Base-by-base conservation (phyloP, 2,888 invertebrate species). In the Geotrupes spiniger region DNA sequence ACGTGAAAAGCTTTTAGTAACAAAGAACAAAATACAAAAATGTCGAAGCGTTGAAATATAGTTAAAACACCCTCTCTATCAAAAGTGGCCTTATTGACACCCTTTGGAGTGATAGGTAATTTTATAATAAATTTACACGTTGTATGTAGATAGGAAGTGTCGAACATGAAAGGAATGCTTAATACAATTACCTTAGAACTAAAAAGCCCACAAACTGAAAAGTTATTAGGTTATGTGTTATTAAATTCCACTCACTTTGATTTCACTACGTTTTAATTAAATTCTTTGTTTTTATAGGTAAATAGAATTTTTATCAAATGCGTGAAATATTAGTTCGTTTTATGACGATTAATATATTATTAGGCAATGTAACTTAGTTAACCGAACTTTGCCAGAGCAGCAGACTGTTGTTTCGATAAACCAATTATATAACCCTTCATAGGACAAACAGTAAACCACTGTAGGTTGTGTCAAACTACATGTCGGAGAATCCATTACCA, bases 101-200 rank as follows among this genome's bases (percentile, higher is more conserved):
- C 66, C 65, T 66, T 63, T 66, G 63, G 65, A 45, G 48, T 37
- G 49, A 63, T 63, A 64, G 59, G 56, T 66, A 68, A 69, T 68
- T 66, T 65, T 62, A 66, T 69, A 68, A 68, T 64, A 65, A 66
- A 64, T 66, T 64, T 65, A 65, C 63, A 58, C 61, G 64, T 65
- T 66, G 63, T 63, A 64, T 64, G 64, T 62, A 64, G 65, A 63
- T 62, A 60, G 64, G 58, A 62, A 66, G 60, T 66, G 62, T 59
- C 62, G 55, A 56, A 63, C 65, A 64, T 64, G 64, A 69, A 69
- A 66, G 66, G 64, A 56, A 56, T 59, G 37, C 49, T 52, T 69
- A 68, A 68, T 65, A 64, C 46, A 60, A 68, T 69, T 57, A 62
- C 52, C 53, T 55, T 51, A 10, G 44, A 57, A 55, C 66, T 66